Conservation (phyloP, 2,888 invertebrate species). For the Drosophila suboccidentalis region DNA sequence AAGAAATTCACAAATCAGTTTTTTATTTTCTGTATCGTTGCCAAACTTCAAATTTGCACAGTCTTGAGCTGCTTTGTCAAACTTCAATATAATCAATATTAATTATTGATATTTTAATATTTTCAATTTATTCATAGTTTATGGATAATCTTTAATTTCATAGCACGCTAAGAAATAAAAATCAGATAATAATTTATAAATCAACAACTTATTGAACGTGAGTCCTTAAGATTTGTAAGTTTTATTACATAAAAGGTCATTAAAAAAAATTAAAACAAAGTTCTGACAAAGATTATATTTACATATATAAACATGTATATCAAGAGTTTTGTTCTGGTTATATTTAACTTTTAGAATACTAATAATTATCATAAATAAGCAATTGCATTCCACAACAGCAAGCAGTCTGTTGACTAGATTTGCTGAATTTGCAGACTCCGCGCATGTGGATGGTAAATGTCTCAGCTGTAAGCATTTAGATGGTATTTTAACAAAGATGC, state of each 20-base stretch:
- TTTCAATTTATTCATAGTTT: too few species aligned
- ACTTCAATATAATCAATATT: too few species aligned
- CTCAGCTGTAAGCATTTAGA: conserved; percentile 42
- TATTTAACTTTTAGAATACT: too few species aligned
- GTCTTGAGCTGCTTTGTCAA: too few species aligned
- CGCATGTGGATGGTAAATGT: conserved; percentile 41
- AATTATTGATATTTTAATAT: too few species aligned
- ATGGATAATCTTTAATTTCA: neutral
- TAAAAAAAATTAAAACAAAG: too few species aligned
- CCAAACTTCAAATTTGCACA: neutral
- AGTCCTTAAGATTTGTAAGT: neutral
- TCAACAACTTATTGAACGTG: neutral
- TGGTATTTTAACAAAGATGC: conserved; percentile 3
- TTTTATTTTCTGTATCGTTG: neutral
- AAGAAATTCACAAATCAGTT: neutral
- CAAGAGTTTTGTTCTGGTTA: too few species aligned
- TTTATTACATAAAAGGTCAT: neutral
- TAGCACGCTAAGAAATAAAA: neutral
- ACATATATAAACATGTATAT: too few species aligned
- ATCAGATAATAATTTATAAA: neutral
- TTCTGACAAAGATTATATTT: too few species aligned
- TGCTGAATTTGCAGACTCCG: conserved; percentile 55
- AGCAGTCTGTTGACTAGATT: neutral
- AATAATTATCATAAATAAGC: neutral
- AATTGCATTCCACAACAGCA: neutral